A percentile compares a stretch with the other conserved stretches of the same genome.
phyloP scores from a whole-genome alignment of 2,113 vertebrate species.

The Alligator mississippiensis region DNA sequence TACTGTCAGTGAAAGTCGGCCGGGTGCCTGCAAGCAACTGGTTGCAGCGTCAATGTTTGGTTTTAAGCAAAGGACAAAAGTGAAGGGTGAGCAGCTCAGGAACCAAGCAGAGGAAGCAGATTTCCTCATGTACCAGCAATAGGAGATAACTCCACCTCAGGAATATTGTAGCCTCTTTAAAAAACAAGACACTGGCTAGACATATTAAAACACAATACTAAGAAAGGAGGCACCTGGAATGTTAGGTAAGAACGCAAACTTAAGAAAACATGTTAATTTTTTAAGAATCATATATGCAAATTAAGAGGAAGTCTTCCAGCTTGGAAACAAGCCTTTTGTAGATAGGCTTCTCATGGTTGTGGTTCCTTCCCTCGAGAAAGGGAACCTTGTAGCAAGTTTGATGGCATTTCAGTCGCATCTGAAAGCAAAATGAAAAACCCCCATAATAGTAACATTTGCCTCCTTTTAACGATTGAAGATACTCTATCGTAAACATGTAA shows the following conservation, averaged over 20 bases:
- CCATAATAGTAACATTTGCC: constrained; percentile 51
- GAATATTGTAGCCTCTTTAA: constrained; percentile 9
- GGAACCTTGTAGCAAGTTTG: constrained; percentile 10
- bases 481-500: constrained; percentile 65
- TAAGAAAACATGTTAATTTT: not conserved
- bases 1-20: not conserved
- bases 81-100: not conserved
- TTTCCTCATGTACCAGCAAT: not conserved
- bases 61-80: not conserved
- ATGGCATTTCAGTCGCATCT: constrained; percentile 12
- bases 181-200: not conserved
- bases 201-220: constrained; percentile 6
- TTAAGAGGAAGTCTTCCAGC: not conserved
- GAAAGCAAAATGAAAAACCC: constrained; percentile 10
- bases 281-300: not conserved
- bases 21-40: not conserved
- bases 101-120: not conserved
- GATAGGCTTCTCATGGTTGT: not conserved
- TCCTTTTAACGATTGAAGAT: constrained; percentile 39
- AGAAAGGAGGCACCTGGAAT: constrained; percentile 49
- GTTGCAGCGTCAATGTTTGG: not conserved
- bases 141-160: not conserved
- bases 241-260: constrained; percentile 19
- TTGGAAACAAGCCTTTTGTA: constrained; percentile 21
- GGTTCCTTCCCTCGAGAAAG: not conserved